Evolutionary conservation across 2,797 vertebrate species (phyloP), one percentile per base, ranked within the genome.

Genomic region (Galago senegalensis): DNA sequence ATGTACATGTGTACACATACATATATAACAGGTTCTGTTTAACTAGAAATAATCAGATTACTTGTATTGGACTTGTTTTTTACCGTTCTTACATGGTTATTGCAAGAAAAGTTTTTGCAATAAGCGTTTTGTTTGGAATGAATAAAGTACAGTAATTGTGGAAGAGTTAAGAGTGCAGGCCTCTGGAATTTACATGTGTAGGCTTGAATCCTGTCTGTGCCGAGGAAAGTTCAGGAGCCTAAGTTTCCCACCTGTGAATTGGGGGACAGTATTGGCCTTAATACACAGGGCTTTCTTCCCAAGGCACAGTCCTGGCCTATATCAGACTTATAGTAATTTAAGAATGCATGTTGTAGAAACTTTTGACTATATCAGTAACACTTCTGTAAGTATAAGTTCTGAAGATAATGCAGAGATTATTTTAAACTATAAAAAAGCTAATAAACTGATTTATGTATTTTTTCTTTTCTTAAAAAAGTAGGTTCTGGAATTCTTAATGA

Each of bases 401-500:
- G 27, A 95, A 90, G 21, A 92, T 92, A 88, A 75, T 61, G 3
- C 40, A 75, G 53, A 92, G 21, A 73, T 89, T 60, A 17, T 91
- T 94, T 92, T 77, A 75, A 87, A 61, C 17, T 90, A 63, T 90
- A 11, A 8, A 82, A 91, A 88, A 85, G 9, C 17, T 37, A 25
- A 69, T 72, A 76, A 79, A 77, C 25, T 94, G 43, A 94, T 84
- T 84, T 13, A 29, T 72, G 0, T 92, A 7, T 91, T 87, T 49
- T 95, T 84, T 70, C 34, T 40, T 91, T 92, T 40, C 11, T 43
- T 93, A 81, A 95, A 89, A 46, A 75, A 46, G 77, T 58, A 99
- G 98, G 98, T 80, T 34, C 93, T 43, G 98, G 98, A 98, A 98
- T 98, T 0, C 98, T 99, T 96, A 99, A 99, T 81, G 99, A 99